Evolutionary conservation across 2,113 vertebrate species (phyloP).

Genomic region (Zosterops japonicus): DNA sequence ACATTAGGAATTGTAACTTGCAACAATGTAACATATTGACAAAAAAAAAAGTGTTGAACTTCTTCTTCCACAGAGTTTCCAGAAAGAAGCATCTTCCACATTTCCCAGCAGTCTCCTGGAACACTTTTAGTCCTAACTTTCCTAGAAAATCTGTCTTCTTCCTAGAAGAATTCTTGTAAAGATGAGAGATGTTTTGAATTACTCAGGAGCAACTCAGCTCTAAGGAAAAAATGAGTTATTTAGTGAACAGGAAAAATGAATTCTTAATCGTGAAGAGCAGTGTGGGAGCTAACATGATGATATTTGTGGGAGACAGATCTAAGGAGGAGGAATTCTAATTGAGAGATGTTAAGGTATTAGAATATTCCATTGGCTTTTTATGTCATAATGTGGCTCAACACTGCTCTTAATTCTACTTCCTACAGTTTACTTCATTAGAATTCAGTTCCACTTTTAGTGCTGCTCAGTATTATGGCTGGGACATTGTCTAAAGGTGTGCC

Average conservation of each 20-base stretch:
- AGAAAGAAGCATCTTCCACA: background rate
- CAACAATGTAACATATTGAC: fast-evolving
- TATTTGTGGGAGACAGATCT: background rate
- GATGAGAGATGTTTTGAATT: background rate
- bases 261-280: background rate
- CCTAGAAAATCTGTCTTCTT: background rate
- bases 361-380: background rate
- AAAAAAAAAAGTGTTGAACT: background rate
- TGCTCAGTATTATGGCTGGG: background rate
- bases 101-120: background rate
- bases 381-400: background rate
- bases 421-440: background rate
- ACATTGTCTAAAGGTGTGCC: background rate
- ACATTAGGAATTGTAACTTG: background rate
- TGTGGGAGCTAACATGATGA: background rate
- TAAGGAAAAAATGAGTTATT: background rate
- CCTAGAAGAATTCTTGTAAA: background rate
- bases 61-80: background rate
- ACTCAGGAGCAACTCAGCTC: background rate
- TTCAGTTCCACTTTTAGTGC: background rate
- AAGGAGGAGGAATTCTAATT: background rate
- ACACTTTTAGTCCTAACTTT: background rate
- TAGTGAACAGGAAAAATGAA: background rate
- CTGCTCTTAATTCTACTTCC: background rate
- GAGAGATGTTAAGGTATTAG: background rate